Evolutionary conservation across 2,888 invertebrate species (phyloP).

Genomic region (Craniophora ligustri): DNA sequence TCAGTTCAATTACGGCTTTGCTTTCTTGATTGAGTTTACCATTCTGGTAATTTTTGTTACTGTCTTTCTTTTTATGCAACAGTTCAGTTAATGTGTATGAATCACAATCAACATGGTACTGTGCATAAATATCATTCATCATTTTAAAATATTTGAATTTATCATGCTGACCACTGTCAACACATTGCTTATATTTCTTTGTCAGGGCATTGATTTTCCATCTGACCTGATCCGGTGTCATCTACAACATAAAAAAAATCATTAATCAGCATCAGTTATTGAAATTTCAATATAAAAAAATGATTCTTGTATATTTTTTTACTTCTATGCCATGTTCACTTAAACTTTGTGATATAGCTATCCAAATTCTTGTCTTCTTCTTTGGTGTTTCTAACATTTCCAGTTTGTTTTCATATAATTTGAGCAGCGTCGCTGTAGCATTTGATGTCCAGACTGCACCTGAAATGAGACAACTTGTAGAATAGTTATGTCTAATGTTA

Average conservation of each 20-base stretch:
- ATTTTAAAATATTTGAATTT: slow-evolving; percentile 70
- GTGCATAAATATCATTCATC: slow-evolving; percentile 68
- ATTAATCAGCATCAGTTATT: too few species aligned
- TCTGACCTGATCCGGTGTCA: slow-evolving; percentile 70
- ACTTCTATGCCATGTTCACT: slow-evolving; percentile 68
- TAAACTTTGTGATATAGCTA: slow-evolving; percentile 68
- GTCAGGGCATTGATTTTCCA: slow-evolving; percentile 76
- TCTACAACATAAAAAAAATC: slow-evolving; percentile 55
- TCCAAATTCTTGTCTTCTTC: slow-evolving; percentile 73
- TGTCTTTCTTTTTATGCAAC: slow-evolving; percentile 53
- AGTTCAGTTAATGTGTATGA: slow-evolving; percentile 58
- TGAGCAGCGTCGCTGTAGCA: slow-evolving; percentile 64
- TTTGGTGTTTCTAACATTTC: slow-evolving; percentile 73
- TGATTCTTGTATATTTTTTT: not conserved
- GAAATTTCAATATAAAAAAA: too few species aligned
- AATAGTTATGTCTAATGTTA: too few species aligned
- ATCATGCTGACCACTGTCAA: slow-evolving; percentile 63
- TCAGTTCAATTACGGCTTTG: slow-evolving; percentile 66
- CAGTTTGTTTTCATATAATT: slow-evolving; percentile 69
- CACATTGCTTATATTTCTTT: slow-evolving; percentile 69
- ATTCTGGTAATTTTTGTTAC: slow-evolving; percentile 22
- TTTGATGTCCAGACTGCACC: slow-evolving; percentile 70
- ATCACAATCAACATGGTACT: slow-evolving; percentile 66
- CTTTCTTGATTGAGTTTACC: slow-evolving; percentile 54
- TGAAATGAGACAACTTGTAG: too few species aligned